Conservation (phyloP, 2,888 invertebrate genomes). For the Clivina fossor region DNA sequence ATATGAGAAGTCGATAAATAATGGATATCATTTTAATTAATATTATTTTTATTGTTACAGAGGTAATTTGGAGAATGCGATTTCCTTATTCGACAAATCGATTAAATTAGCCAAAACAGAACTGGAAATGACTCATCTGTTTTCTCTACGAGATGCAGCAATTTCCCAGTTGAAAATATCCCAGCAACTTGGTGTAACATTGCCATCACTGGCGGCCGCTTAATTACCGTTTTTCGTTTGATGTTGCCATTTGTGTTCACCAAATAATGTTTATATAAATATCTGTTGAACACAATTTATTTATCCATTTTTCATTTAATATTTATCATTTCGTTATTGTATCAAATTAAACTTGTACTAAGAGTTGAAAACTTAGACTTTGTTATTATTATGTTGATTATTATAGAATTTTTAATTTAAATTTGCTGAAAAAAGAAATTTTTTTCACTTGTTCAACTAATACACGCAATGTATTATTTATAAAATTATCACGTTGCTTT, state of each 20-base stretch:
- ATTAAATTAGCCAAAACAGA: slow-evolving; percentile 82
- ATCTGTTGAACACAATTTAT: no score
- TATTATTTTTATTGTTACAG: slow-evolving; percentile 59
- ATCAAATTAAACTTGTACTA: no score
- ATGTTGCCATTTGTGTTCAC: slow-evolving; percentile 1
- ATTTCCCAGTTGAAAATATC: slow-evolving; percentile 84
- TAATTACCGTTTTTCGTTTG: slow-evolving; percentile 10
- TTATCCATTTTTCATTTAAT: no score
- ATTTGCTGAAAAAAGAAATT: no score
- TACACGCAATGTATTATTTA: no score
- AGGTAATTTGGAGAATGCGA: slow-evolving; percentile 78
- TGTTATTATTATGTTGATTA: no score
- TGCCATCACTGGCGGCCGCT: slow-evolving; percentile 42
- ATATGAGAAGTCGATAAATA: not conserved
- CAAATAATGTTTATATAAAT: no score
- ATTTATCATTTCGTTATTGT: no score
- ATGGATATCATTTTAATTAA: slow-evolving; percentile 15
- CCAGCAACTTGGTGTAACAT: slow-evolving; percentile 69
- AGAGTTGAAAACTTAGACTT: no score
- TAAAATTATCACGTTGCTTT: no score
- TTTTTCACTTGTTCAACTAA: no score
- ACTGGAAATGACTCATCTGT: slow-evolving; percentile 87
- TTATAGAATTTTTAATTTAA: no score
- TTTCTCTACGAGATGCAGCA: slow-evolving; percentile 86
- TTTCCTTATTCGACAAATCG: slow-evolving; percentile 86